Conservation (phyloP, 2,888 invertebrate genomes). For the Cataglyphis rosenhaueri region DNA sequence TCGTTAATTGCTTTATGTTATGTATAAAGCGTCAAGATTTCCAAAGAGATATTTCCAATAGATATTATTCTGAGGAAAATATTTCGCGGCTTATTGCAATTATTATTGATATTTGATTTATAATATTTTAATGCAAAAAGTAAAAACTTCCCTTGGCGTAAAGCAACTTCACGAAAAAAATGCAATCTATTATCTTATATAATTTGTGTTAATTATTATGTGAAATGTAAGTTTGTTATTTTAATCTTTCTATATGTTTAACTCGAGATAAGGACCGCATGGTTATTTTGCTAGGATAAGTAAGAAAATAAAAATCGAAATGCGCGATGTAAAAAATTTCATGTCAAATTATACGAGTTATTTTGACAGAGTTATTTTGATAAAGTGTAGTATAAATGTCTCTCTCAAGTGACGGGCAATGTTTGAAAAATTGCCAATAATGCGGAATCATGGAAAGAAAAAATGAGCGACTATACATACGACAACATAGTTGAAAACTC, state of each 20-base stretch:
- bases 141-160: neutral
- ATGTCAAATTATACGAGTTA: neutral
- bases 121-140: neutral
- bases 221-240: neutral
- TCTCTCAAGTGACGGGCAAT: neutral
- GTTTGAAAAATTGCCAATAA: conserved; percentile 27
- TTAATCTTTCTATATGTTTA: neutral
- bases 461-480: neutral
- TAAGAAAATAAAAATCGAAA: neutral
- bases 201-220: neutral
- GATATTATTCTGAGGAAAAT: neutral
- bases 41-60: neutral
- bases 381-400: conserved; percentile 10
- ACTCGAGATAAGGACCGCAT: neutral
- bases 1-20: neutral
- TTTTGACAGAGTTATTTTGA: neutral
- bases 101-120: neutral
- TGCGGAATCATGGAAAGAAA: conserved; percentile 17
- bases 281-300: neutral
- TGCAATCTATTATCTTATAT: neutral
- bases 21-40: neutral
- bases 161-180: neutral
- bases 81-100: neutral
- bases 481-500: conserved; percentile 18
- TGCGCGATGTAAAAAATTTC: neutral